Percentiles rank a stretch among this genome's conserved stretches.
Evolutionary conservation across 2,888 invertebrate genomes (phyloP).

Genomic region (Stegophylla sp.): DNA sequence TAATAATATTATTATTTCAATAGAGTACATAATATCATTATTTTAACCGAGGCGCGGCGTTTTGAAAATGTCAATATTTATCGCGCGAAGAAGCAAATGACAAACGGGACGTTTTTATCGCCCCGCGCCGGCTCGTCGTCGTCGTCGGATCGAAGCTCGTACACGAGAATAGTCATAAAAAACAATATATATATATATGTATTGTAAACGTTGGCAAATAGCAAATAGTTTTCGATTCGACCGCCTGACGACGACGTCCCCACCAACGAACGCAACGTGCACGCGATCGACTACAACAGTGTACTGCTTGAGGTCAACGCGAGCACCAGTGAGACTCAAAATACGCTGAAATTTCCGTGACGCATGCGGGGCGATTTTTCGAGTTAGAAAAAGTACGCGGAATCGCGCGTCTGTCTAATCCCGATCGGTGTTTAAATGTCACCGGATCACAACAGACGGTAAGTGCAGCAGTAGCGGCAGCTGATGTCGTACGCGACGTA

Average conservation of each 20-base stretch:
- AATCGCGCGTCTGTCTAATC: too few species aligned
- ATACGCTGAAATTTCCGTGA: neutral
- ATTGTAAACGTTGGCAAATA: neutral
- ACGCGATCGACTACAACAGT: neutral
- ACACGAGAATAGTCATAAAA: neutral
- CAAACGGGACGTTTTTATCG: too few species aligned
- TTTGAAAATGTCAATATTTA: neutral
- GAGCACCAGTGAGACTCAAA: conserved; percentile 19
- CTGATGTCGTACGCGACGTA: too few species aligned
- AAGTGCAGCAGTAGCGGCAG: too few species aligned
- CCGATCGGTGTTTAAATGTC: too few species aligned
- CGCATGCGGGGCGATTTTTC: neutral
- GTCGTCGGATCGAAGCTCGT: too few species aligned
- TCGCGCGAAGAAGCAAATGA: too few species aligned
- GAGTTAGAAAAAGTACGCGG: too few species aligned
- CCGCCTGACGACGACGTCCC: conserved; percentile 4
- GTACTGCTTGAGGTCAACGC: conserved; percentile 24
- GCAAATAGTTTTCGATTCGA: neutral
- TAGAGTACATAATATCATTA: neutral
- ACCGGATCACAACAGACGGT: too few species aligned
- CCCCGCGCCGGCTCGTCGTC: too few species aligned
- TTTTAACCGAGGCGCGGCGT: too few species aligned
- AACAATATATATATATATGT: neutral
- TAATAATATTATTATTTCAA: too few species aligned
- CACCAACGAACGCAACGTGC: neutral